phyloP scores from a whole-genome alignment of 2,888 invertebrate species.

The Nezara viridula region DNA sequence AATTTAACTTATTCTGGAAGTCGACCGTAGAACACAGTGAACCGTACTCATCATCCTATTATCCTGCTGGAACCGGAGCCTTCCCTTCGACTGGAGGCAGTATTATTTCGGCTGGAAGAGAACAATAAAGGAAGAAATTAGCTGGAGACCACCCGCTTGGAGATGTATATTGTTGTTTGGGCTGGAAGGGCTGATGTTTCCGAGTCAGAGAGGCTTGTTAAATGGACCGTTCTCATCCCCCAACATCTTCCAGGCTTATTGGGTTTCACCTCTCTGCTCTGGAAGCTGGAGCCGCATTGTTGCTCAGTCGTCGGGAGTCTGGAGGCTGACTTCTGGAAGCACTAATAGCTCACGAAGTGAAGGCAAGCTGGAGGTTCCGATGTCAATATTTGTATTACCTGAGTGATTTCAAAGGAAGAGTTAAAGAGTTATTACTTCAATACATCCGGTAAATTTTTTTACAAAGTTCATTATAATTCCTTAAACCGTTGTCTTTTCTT shows the following conservation, averaged over 20 bases:
- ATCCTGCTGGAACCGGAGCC: background rate
- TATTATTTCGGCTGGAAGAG: background rate
- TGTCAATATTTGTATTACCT: background rate
- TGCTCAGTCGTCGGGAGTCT: background rate
- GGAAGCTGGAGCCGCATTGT: background rate
- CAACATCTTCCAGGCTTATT: background rate
- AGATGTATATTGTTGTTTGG: slow-evolving; percentile 8
- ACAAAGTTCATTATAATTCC: too few relatives aligned
- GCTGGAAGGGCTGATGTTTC: slow-evolving; percentile 26
- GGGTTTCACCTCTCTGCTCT: slow-evolving; percentile 18
- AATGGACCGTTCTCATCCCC: background rate
- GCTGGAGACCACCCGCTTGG: background rate
- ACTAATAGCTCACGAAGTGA: background rate
- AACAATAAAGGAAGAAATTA: slow-evolving; percentile 42
- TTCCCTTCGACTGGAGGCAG: background rate
- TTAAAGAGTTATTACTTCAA: too few relatives aligned
- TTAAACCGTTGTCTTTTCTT: too few relatives aligned
- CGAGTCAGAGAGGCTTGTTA: background rate
- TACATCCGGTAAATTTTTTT: too few relatives aligned
- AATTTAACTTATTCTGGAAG: background rate
- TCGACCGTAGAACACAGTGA: background rate
- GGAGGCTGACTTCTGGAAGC: background rate
- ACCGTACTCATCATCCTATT: background rate
- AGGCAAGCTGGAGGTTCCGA: background rate
- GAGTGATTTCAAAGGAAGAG: background rate